Conservation (phyloP, 2,797 vertebrate species). For the Manis javanica region DNA sequence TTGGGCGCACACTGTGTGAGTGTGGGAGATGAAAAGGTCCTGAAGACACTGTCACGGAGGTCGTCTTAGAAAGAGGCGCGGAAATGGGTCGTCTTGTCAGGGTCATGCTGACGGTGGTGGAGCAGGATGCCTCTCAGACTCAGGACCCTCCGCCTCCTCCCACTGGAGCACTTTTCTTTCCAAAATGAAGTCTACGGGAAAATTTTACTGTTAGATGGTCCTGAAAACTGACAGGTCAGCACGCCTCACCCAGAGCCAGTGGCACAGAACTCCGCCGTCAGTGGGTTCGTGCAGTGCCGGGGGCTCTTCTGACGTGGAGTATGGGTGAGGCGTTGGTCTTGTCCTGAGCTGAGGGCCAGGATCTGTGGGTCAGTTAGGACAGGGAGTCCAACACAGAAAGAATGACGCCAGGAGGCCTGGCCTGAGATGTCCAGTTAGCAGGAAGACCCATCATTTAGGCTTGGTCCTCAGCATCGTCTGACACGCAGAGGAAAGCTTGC, state of each 20-base stretch:
- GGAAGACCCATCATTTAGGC: background rate
- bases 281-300: background rate
- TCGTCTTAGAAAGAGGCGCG: background rate
- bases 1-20: background rate
- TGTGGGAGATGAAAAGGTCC: background rate
- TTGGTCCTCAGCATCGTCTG: background rate
- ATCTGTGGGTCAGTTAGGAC: background rate
- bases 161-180: background rate
- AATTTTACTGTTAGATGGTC: background rate
- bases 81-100: background rate
- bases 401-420: background rate
- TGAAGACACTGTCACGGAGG: background rate
- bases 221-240: slow-evolving; percentile 25
- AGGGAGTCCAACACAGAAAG: background rate
- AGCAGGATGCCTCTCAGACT: background rate
- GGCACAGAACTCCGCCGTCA: background rate
- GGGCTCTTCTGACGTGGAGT: background rate
- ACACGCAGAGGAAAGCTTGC: background rate
- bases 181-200: slow-evolving; percentile 7
- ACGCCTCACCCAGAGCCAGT: background rate
- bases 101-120: background rate
- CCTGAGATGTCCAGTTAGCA: background rate
- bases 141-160: background rate
- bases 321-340: background rate
- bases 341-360: background rate